A percentile compares a stretch with the other conserved stretches of the same genome.
Conservation (phyloP, 2,113 vertebrate species). For the Platanista minor region DNA sequence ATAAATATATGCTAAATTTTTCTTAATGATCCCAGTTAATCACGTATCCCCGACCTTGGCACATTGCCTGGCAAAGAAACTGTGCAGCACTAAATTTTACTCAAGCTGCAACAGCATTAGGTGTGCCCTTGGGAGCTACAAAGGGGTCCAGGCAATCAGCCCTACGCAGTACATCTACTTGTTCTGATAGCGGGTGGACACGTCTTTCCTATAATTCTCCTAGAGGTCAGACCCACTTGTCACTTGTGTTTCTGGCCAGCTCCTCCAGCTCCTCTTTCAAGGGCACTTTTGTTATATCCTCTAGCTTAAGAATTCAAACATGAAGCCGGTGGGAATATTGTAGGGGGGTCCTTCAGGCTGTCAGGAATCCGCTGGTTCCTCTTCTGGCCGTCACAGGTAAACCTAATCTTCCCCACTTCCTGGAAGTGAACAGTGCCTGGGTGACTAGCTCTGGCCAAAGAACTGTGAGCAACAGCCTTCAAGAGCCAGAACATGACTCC, state of each 20-base stretch:
- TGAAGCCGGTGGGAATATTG: background rate
- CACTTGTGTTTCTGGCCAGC: background rate
- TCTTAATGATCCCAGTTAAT: conserved; percentile 23
- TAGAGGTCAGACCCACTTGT: no score
- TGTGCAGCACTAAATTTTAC: background rate
- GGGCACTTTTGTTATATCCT: background rate
- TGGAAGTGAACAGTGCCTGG: background rate
- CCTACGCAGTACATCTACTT: accelerated
- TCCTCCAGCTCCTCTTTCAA: background rate
- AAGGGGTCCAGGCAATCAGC: background rate
- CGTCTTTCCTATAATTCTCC: background rate
- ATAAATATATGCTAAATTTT: conserved; percentile 22
- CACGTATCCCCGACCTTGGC: background rate
- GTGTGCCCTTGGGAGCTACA: background rate
- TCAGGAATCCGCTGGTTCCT: background rate
- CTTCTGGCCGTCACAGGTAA: background rate
- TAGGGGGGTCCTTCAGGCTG: background rate
- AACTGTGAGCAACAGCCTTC: background rate
- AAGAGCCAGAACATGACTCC: background rate
- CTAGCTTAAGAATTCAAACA: background rate
- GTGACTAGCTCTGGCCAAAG: background rate
- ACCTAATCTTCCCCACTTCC: background rate
- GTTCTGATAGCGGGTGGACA: background rate
- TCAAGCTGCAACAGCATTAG: no score
- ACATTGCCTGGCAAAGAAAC: background rate